phyloP scores from a whole-genome alignment of 1,140 invertebrate species.

The Aleiodes sp. region DNA sequence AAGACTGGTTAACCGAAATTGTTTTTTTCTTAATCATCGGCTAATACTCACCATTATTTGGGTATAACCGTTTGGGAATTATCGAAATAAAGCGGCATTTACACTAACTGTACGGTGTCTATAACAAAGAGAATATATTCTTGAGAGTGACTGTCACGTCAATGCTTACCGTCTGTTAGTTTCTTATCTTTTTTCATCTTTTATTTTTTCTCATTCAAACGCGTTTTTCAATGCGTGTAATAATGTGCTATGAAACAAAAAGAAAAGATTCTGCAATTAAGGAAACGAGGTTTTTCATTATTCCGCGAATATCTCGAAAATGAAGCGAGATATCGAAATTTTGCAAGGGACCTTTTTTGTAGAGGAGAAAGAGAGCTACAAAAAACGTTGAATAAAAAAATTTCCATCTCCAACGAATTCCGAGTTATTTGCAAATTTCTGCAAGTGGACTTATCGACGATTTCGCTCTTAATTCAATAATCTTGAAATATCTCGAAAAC shows the following conservation, averaged over 20 bases:
- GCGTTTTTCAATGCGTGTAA: conserved; percentile 15
- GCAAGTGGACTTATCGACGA: too few relatives aligned
- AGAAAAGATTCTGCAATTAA: background rate
- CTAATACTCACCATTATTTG: conserved; percentile 59
- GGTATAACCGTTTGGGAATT: conserved; percentile 63
- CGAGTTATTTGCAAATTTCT: too few relatives aligned
- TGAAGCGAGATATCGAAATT: too few relatives aligned
- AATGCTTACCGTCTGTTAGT: conserved; percentile 20
- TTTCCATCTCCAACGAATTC: too few relatives aligned
- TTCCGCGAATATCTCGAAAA: too few relatives aligned
- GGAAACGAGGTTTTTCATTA: background rate
- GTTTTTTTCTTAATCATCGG: conserved; percentile 13
- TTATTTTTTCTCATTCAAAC: conserved; percentile 12
- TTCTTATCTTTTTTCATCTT: conserved; percentile 20
- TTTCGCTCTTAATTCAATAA: too few relatives aligned
- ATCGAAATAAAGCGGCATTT: conserved; percentile 65
- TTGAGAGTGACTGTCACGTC: conserved; percentile 54
- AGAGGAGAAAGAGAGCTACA: too few relatives aligned
- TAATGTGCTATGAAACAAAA: conserved; percentile 8
- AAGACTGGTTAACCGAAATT: background rate
- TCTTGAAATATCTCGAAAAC: too few relatives aligned
- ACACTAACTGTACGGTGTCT: conserved; percentile 65
- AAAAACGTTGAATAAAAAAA: too few relatives aligned
- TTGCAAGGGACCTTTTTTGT: too few relatives aligned
- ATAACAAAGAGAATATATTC: conserved; percentile 66